These are phyloP conservation scores for Callaeas wilsoni DNA, from an alignment of 2,113 vertebrate species.

Conservation along the genomic window DNA sequence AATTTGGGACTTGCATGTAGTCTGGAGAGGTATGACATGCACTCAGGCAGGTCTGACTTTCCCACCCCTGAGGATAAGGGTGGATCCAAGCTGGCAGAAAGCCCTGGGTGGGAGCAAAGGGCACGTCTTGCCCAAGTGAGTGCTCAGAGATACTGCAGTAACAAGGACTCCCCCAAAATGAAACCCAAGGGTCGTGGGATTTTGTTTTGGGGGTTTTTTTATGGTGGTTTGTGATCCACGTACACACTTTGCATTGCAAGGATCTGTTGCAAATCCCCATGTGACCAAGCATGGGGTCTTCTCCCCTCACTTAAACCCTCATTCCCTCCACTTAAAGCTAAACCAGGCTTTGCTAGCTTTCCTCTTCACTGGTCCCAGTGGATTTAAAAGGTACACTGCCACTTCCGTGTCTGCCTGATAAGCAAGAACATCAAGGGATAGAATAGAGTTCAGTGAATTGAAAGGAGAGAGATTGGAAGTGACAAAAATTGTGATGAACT, in stretches of 20 bases:
- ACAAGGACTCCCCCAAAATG: not conserved
- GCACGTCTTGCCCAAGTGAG: rapidly evolving
- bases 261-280: not conserved
- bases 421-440: not conserved
- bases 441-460: not conserved
- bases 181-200: not conserved
- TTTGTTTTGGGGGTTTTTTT: not conserved
- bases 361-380: not conserved
- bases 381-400: not conserved
- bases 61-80: not conserved
- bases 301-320: not conserved
- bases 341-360: not conserved
- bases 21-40: not conserved
- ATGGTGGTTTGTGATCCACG: not conserved
- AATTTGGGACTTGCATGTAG: not conserved
- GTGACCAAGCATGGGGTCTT: not conserved
- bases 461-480: not conserved
- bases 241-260: not conserved
- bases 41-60: not conserved
- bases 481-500: not conserved
- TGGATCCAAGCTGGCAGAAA: not conserved
- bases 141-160: not conserved
- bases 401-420: not conserved
- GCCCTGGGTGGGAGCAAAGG: rapidly evolving
- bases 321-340: not conserved